These are phyloP conservation scores for Drosophila saltans DNA, from an alignment of 1,140 invertebrate genomes.

Conservation along the genomic window DNA sequence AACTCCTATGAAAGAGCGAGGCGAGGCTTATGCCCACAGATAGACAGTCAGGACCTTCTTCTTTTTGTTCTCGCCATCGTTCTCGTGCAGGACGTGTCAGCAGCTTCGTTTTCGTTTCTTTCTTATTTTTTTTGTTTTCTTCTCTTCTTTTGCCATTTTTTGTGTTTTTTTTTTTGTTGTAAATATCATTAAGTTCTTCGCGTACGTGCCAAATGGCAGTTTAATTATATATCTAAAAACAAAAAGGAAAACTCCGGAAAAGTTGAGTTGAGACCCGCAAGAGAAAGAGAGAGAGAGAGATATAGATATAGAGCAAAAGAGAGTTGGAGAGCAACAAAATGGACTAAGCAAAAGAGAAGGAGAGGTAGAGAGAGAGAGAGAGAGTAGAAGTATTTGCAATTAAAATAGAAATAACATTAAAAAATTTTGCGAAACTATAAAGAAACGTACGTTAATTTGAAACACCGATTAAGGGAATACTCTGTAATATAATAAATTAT, in stretches of 20 bases:
- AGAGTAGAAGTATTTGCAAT: conserved; percentile 19
- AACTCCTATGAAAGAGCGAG: conserved; percentile 22
- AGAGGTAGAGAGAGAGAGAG: neutral
- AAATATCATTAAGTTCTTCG: conserved; percentile 71
- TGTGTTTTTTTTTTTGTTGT: conserved; percentile 56
- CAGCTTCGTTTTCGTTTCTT: conserved; percentile 9
- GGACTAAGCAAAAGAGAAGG: neutral
- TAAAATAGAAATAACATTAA: conserved; percentile 26
- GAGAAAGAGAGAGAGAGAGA: neutral
- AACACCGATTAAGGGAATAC: neutral
- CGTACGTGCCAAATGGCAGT: conserved; percentile 74
- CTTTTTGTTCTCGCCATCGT: conserved; percentile 4
- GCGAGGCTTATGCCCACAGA: neutral
- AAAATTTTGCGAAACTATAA: conserved; percentile 16
- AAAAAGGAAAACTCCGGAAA: conserved; percentile 28
- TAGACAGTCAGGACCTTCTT: conserved; percentile 23
- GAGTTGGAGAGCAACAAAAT: neutral
- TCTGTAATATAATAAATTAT: neutral
- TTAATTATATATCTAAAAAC: conserved; percentile 60
- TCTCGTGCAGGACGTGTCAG: conserved; percentile 52
- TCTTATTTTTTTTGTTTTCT: conserved; percentile 5
- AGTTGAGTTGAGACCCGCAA: neutral
- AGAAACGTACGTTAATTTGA: neutral
- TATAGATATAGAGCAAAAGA: neutral
- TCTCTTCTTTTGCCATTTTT: conserved; percentile 23